Evolutionary conservation across 2,797 vertebrate species (phyloP), one percentile per base, ranked within the genome.

Genomic region (Thalassophryne amazonica): DNA sequence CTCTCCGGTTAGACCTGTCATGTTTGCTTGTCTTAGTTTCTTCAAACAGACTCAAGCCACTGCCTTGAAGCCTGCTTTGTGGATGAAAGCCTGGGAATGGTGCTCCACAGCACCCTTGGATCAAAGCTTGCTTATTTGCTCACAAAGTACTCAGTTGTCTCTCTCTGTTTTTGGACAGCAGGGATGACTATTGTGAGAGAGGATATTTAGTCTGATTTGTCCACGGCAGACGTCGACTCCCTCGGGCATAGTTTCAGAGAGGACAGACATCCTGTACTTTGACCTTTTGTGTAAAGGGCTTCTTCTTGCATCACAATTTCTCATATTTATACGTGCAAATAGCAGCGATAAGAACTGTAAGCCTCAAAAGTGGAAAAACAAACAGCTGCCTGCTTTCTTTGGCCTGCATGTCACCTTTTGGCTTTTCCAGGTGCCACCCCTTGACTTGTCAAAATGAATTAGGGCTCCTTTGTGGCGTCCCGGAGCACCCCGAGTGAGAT

Each of bases 201-300:
- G 88, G 86, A 91, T 90, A 90, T 91, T 89, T 91, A 82, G 85
- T 88, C 84, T 88, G 65, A 85, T 72, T 73, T 62, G 49, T 65
- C n/a, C 60, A 57, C 60, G 31, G 67, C 49, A 85, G 73, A 81
- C 65, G 67, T 84, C 79, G 79, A 64, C 65, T 82, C 72, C 58
- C 69, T 60, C 64, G 47, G 37, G 39, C 52, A 72, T 60, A 11
- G 13, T 14, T 60, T 78, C 62, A 41, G 33, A 40, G 24, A 49
- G 70, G 28, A 50, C 37, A 42, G 31, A 34, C 52, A 37, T 70
- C 72, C 75, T 69, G 49, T 51, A 18, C 1, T 9, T 28, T 62
- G 59, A 65, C 61, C 42, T 51, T n/a, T 24, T 25, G 4, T 3
- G 12, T 14, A 6, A 3, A 4, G 16, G 23, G n/a, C 13, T 47